These are phyloP conservation scores for Cossypha polioptera DNA, from an alignment of 2,797 vertebrate species.

Conservation along the genomic window DNA sequence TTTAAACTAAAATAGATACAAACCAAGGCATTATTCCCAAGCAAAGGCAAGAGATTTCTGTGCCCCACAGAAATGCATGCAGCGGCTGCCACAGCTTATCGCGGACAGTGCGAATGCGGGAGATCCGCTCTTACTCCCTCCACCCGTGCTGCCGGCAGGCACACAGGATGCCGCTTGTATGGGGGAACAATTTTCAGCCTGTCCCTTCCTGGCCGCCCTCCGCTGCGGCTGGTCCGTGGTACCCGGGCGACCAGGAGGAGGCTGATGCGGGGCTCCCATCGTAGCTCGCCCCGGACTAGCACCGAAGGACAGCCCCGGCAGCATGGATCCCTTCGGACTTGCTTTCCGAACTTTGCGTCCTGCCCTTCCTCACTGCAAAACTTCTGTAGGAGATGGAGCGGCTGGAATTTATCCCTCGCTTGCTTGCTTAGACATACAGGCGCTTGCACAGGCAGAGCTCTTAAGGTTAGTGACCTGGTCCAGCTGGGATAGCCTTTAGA, in stretches of 20 bases:
- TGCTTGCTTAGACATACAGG: background rate
- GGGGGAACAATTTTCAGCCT: background rate
- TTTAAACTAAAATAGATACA: background rate
- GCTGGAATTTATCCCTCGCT: background rate
- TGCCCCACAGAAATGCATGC: background rate
- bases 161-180: background rate
- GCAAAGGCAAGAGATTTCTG: background rate
- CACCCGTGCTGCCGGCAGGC: accelerated
- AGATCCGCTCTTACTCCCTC: background rate
- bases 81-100: background rate
- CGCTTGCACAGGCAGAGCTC: background rate
- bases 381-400: background rate
- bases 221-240: background rate
- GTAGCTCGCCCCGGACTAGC: accelerated
- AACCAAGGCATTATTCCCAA: background rate
- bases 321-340: background rate
- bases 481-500: background rate
- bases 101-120: accelerated
- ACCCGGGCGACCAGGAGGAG: background rate
- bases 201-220: background rate
- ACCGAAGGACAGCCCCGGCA: too few species aligned
- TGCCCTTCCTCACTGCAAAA: background rate
- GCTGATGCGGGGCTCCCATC: background rate
- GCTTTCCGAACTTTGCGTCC: background rate
- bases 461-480: background rate